Conservation (phyloP, 2,113 vertebrate genomes). For the Passer domesticus region DNA sequence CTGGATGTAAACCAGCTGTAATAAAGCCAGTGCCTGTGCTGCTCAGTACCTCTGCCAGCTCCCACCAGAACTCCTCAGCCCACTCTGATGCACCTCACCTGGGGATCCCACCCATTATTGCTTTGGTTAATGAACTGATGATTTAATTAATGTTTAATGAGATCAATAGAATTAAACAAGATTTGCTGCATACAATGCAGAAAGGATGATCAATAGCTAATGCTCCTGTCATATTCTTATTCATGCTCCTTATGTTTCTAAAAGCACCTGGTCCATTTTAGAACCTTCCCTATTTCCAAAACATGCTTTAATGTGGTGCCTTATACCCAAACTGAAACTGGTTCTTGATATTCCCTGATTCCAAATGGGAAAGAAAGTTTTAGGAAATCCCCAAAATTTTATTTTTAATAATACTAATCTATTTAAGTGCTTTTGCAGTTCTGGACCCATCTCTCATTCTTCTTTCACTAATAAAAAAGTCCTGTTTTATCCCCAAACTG, state of each 20-base stretch:
- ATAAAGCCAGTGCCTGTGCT: neutral
- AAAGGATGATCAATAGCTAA: neutral
- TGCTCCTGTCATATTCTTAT: neutral
- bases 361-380: neutral
- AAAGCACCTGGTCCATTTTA: neutral
- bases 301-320: accelerated
- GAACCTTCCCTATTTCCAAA: neutral
- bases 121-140: neutral
- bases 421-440: neutral
- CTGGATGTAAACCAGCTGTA: neutral
- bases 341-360: neutral
- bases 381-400: neutral
- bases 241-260: neutral
- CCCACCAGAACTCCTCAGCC: neutral
- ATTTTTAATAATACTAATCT: neutral
- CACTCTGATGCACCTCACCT: neutral
- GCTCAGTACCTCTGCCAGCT: neutral
- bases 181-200: neutral
- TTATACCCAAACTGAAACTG: neutral
- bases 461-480: neutral
- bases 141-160: neutral
- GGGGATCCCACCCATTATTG: neutral
- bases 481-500: neutral
- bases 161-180: neutral
- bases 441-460: neutral